phyloP scores from a whole-genome alignment of 2,888 invertebrate genomes.

The Teleogryllus oceanicus region DNA sequence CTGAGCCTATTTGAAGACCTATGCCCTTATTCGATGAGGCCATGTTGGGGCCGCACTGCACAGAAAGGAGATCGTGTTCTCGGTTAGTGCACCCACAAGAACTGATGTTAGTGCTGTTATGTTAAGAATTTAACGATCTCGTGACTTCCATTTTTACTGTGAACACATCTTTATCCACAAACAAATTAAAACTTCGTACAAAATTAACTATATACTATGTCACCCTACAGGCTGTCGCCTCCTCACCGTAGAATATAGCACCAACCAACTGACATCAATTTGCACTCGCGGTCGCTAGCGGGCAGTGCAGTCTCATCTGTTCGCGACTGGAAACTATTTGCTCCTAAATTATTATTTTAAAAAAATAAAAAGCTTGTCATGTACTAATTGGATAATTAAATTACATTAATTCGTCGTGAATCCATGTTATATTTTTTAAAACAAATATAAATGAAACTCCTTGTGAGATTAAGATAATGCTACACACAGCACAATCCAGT shows the following conservation, averaged over 20 bases:
- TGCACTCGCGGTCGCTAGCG: conserved; percentile 34
- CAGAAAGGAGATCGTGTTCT: conserved; percentile 27
- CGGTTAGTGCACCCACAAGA: conserved; percentile 29
- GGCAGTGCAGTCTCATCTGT: conserved; percentile 32
- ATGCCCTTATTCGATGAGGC: conserved; percentile 84
- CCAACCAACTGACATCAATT: conserved; percentile 35
- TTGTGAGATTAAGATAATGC: too few species aligned
- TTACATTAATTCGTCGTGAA: too few species aligned
- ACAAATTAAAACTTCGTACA: conserved; percentile 30
- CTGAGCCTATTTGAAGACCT: conserved; percentile 77
- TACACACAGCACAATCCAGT: too few species aligned
- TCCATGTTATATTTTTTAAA: too few species aligned
- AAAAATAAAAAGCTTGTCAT: too few species aligned
- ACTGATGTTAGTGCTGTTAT: conserved; percentile 28
- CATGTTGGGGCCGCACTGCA: conserved; percentile 55
- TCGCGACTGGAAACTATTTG: too few species aligned
- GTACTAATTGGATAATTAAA: too few species aligned
- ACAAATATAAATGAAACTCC: too few species aligned
- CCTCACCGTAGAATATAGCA: conserved; percentile 27
- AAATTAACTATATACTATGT: neutral
- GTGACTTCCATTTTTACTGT: conserved; percentile 26
- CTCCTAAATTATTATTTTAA: too few species aligned
- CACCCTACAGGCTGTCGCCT: conserved; percentile 21
- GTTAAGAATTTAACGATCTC: conserved; percentile 28
- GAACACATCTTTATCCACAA: conserved; percentile 23